Evolutionary conservation across 2,113 vertebrate species (phyloP).

Genomic region (Dromiciops gliroides): DNA sequence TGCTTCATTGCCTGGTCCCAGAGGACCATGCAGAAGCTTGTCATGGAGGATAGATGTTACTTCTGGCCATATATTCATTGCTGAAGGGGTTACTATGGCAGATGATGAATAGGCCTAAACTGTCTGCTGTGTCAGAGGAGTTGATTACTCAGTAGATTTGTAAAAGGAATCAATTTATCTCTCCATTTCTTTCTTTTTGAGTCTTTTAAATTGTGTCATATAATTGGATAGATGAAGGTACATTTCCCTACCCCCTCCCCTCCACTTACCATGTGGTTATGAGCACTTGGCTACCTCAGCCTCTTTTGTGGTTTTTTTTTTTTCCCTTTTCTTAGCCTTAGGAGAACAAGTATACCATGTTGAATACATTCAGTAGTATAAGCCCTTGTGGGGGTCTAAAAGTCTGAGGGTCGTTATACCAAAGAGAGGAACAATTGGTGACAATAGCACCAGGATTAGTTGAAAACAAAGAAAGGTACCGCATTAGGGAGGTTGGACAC

Average conservation of each 20-base stretch:
- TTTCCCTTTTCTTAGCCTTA: background rate
- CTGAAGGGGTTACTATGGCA: background rate
- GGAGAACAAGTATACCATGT: background rate
- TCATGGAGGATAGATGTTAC: background rate
- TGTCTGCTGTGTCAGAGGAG: background rate
- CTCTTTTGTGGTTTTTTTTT: background rate
- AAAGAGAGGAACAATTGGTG: background rate
- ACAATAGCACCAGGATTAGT: background rate
- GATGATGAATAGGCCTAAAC: background rate
- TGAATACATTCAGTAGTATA: background rate
- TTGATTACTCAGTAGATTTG: background rate
- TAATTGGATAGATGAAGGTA: background rate
- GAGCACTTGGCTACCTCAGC: background rate
- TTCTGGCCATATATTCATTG: background rate
- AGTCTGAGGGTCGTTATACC: background rate
- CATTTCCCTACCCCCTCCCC: background rate
- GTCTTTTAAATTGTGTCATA: background rate
- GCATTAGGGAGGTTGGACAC: background rate
- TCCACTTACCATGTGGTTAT: background rate
- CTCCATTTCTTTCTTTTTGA: background rate
- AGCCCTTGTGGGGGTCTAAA: background rate
- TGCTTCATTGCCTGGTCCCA: background rate
- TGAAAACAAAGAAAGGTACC: background rate
- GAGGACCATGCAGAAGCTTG: background rate
- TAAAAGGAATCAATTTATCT: background rate